A percentile compares a stretch with the other conserved stretches of the same genome.
These are phyloP conservation scores for Coleophora deauratella DNA, from an alignment of 2,888 invertebrate species.

Conservation along the genomic window DNA sequence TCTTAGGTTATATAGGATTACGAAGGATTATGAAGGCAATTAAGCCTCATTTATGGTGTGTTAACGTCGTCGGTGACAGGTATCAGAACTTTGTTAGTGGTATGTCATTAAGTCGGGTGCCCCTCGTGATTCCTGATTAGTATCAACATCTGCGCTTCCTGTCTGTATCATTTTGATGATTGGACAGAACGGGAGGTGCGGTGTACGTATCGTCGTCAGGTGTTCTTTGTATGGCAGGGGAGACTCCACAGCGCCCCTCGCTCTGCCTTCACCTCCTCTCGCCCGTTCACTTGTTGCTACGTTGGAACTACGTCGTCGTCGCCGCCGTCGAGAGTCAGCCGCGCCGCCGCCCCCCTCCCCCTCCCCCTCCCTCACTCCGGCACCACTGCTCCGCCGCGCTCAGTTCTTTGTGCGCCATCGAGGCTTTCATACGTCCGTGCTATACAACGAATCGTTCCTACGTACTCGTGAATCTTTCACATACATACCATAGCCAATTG, in stretches of 20 bases:
- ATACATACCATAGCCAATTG: constrained; percentile 38
- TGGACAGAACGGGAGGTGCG: constrained; percentile 25
- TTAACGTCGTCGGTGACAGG: no score
- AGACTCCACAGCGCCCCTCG: constrained; percentile 29
- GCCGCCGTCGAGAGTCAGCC: constrained; percentile 46
- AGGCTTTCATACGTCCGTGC: constrained; percentile 52
- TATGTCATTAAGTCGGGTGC: constrained; percentile 15
- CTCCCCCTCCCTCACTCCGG: constrained; percentile 34
- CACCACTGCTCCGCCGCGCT: constrained; percentile 54
- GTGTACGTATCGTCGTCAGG: constrained; percentile 49
- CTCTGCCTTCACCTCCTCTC: constrained; percentile 41
- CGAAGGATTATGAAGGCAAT: no score
- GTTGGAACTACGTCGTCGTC: constrained; percentile 46
- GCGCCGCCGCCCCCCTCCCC: constrained; percentile 41
- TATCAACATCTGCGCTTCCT: constrained; percentile 57
- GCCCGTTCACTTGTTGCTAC: constrained; percentile 71
- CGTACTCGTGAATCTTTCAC: constrained; percentile 43
- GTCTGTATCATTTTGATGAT: constrained; percentile 24
- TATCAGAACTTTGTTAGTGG: constrained; percentile 16
- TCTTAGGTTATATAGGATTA: no score
- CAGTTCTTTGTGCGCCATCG: constrained; percentile 71
- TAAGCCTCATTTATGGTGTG: no score
- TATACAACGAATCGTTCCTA: constrained; percentile 35
- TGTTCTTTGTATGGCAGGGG: constrained; percentile 43
- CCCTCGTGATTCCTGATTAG: constrained; percentile 29